Evolutionary conservation across 1,140 invertebrate species (phyloP).

Genomic region (Armadillidium nasatum): DNA sequence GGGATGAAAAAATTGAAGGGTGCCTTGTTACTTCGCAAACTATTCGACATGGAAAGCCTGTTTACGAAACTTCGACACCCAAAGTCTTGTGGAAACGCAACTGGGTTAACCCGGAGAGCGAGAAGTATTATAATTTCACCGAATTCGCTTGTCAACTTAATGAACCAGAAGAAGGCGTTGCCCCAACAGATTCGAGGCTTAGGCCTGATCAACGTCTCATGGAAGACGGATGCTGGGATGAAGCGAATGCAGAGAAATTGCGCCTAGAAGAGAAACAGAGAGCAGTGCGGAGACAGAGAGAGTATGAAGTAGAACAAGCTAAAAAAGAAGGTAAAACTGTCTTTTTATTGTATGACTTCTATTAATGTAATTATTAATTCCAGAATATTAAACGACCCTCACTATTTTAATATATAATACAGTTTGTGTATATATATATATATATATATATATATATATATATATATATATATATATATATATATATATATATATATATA

Average conservation of each 20-base stretch:
- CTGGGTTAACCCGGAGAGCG: slow-evolving; percentile 54
- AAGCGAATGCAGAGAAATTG: slow-evolving; percentile 87
- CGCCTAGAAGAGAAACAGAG: slow-evolving; percentile 92
- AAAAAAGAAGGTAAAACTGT: slow-evolving; percentile 59
- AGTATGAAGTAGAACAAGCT: slow-evolving; percentile 73
- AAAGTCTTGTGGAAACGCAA: slow-evolving; percentile 77
- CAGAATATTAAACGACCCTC: too few relatives aligned
- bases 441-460: too few relatives aligned
- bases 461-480: too few relatives aligned
- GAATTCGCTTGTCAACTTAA: slow-evolving; percentile 92
- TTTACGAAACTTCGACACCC: slow-evolving; percentile 82
- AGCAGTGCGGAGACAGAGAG: slow-evolving; percentile 63
- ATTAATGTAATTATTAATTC: neutral
- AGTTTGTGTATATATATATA: too few relatives aligned
- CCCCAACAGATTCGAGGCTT: slow-evolving; percentile 89
- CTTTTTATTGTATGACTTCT: neutral
- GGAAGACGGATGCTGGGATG: slow-evolving; percentile 94
- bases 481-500: too few relatives aligned
- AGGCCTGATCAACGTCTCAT: slow-evolving; percentile 95
- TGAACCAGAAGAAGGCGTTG: slow-evolving; percentile 84
- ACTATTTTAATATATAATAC: too few relatives aligned
- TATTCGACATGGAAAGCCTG: slow-evolving; percentile 67
- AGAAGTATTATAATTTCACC: slow-evolving; percentile 90
- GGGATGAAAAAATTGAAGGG: slow-evolving; percentile 92
- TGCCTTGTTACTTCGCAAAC: slow-evolving; percentile 76